Percentiles rank a stretch among this genome's conserved stretches.
Evolutionary conservation across 2,797 vertebrate species (phyloP).

Genomic region (Yasuhikotakia modesta): DNA sequence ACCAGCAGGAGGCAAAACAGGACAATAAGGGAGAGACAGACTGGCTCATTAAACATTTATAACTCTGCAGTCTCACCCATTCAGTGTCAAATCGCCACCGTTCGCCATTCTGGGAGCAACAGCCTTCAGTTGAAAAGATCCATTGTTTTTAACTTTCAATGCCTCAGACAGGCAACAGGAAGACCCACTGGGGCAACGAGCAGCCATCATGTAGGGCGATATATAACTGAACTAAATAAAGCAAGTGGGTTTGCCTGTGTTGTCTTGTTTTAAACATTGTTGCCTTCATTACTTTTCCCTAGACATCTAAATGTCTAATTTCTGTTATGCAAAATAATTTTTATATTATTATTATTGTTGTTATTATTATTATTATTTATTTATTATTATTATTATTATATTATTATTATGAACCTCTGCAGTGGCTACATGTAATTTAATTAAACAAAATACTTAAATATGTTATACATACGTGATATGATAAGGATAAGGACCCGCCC

Average conservation of each 20-base stretch:
- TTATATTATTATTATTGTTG: no score
- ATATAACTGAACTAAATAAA: background rate
- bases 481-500: background rate
- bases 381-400: no score
- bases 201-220: background rate
- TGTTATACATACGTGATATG: no score
- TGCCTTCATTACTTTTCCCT: background rate
- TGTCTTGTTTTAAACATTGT: background rate
- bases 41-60: slow-evolving; percentile 65
- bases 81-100: slow-evolving; percentile 11
- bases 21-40: background rate
- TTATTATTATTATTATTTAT: no score
- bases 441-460: no score
- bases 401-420: no score
- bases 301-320: background rate
- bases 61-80: slow-evolving; percentile 57
- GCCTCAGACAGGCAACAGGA: slow-evolving; percentile 2
- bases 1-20: background rate
- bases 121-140: slow-evolving; percentile 19
- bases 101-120: slow-evolving; percentile 4
- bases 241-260: slow-evolving; percentile 2
- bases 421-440: no score
- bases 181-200: background rate
- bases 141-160: slow-evolving; percentile 25
- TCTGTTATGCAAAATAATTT: slow-evolving; percentile 35